Conservation (phyloP, 2,888 invertebrate species). For the Nemotelus pantherinus region DNA sequence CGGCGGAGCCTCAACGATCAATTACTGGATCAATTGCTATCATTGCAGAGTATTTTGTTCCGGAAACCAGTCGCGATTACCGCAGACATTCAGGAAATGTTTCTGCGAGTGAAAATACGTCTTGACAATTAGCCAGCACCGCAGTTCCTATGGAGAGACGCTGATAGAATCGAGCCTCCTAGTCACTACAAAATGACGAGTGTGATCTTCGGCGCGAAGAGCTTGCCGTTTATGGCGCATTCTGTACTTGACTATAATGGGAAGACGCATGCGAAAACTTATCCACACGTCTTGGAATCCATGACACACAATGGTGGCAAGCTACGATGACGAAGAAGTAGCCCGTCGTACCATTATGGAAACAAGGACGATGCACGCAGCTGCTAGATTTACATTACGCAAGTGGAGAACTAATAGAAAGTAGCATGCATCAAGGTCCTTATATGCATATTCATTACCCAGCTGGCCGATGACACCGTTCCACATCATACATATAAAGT, state of each 20-base stretch:
- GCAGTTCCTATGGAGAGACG: conserved; percentile 11
- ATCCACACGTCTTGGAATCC: background rate
- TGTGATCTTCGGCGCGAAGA: conserved; percentile 15
- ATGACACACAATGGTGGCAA: conserved; percentile 5
- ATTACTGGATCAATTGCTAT: background rate
- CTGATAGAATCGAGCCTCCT: background rate
- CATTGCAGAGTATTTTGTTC: conserved; percentile 3
- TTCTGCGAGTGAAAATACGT: background rate
- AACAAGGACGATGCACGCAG: background rate
- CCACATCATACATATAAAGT: too few relatives aligned
- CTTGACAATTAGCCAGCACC: background rate
- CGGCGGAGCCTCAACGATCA: conserved; percentile 6
- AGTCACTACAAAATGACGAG: background rate
- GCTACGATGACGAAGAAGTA: conserved; percentile 1
- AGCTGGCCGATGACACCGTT: too few relatives aligned
- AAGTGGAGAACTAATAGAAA: background rate
- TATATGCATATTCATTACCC: too few relatives aligned
- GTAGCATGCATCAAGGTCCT: background rate
- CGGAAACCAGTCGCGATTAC: conserved; percentile 11
- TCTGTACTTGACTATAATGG: conserved; percentile 12
- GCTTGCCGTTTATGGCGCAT: conserved; percentile 10
- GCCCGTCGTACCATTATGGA: background rate
- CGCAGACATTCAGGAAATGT: conserved; percentile 9
- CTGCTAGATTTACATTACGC: conserved; percentile 10
- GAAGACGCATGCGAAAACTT: background rate